Conservation (phyloP, 2,113 vertebrate genomes). For the Pogona vitticeps region DNA sequence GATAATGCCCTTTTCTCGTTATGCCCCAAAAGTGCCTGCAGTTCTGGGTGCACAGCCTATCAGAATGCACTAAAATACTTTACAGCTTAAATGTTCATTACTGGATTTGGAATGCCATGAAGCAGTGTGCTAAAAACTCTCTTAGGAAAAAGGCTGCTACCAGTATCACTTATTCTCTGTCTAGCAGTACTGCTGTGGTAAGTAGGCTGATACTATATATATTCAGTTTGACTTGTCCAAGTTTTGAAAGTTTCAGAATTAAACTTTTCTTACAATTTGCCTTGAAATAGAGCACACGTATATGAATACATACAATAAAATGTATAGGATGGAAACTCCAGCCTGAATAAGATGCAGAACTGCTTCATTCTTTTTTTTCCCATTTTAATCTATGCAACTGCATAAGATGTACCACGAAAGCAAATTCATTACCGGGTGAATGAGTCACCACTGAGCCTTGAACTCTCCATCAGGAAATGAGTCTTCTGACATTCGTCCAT, state of each 20-base stretch:
- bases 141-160: not conserved
- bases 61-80: conserved; percentile 24
- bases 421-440: not conserved
- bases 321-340: not conserved
- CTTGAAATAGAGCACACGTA: conserved; percentile 17
- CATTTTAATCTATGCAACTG: not conserved
- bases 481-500: conserved; percentile 5
- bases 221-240: not conserved
- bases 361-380: not conserved
- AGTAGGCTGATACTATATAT: not conserved
- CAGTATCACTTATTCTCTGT: conserved; percentile 28
- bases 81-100: conserved; percentile 23
- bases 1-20: conserved; percentile 31
- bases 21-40: conserved; percentile 1
- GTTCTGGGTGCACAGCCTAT: conserved; percentile 19
- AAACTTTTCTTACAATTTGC: accelerated
- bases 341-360: not conserved
- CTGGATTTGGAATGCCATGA: conserved; percentile 18
- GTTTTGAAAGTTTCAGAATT: conserved; percentile 2
- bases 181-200: conserved; percentile 21
- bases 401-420: not conserved
- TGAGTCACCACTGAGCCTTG: not conserved
- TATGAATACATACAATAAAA: not conserved
- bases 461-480: conserved; percentile 6
- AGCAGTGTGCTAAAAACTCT: conserved; percentile 11